Conservation (phyloP, 2,888 invertebrate species). For the Artemia sp. region DNA sequence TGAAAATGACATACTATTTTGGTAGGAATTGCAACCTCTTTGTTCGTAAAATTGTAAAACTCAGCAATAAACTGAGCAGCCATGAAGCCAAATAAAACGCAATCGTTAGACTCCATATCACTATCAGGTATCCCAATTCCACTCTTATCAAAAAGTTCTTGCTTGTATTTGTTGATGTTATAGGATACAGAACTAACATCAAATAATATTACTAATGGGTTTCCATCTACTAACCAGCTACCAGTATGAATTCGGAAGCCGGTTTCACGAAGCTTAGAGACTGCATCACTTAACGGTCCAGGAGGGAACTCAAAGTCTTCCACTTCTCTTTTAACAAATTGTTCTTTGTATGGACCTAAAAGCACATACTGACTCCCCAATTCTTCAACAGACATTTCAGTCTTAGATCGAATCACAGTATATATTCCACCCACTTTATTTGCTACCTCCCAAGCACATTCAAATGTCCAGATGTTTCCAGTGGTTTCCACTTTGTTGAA, state of each 20-base stretch:
- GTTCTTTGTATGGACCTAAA: slow-evolving; percentile 85
- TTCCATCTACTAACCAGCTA: slow-evolving; percentile 99
- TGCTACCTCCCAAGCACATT: slow-evolving; percentile 96
- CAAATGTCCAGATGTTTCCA: slow-evolving; percentile 92
- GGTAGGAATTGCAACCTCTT: slow-evolving; percentile 43
- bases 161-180: slow-evolving; percentile 87
- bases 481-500: slow-evolving; percentile 42
- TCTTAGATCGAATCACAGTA: slow-evolving; percentile 94
- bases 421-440: slow-evolving; percentile 99
- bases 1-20: slow-evolving; percentile 87
- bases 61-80: slow-evolving; percentile 79
- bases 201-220: slow-evolving; percentile 90
- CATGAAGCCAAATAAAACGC: slow-evolving; percentile 86
- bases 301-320: slow-evolving; percentile 74
- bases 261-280: slow-evolving; percentile 55
- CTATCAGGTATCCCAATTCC: slow-evolving; percentile 83
- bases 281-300: slow-evolving; percentile 53
- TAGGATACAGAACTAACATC: slow-evolving; percentile 91
- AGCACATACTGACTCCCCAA: slow-evolving; percentile 94
- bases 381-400: slow-evolving; percentile 88
- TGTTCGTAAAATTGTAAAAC: slow-evolving; percentile 27
- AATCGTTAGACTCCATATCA: slow-evolving; percentile 90
- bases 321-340: slow-evolving; percentile 80
- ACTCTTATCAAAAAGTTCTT: slow-evolving; percentile 75
- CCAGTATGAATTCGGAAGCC: slow-evolving; percentile 82